phyloP scores from a whole-genome alignment of 2,888 invertebrate species.

The Agrochola circellaris region DNA sequence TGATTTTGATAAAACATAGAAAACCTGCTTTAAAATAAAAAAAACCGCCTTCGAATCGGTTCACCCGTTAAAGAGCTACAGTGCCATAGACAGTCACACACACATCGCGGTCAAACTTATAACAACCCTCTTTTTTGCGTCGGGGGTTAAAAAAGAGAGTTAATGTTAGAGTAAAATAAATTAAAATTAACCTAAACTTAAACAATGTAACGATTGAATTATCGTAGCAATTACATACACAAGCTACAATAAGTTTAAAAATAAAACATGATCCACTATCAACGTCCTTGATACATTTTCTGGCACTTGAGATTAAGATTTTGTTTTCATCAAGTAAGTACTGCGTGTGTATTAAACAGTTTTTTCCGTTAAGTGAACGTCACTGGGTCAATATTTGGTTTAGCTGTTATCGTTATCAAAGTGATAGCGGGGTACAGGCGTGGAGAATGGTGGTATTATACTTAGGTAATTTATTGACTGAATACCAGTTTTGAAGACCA shows the following conservation, averaged over 20 bases:
- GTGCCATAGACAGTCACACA: too few species aligned
- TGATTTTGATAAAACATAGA: too few species aligned
- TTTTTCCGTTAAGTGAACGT: constrained; percentile 74
- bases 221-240: not conserved
- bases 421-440: constrained; percentile 68
- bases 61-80: too few species aligned
- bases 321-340: constrained; percentile 67
- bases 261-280: constrained; percentile 11
- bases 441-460: constrained; percentile 24
- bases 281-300: constrained; percentile 80
- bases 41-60: too few species aligned
- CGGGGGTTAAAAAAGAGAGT: too few species aligned
- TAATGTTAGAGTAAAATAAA: too few species aligned
- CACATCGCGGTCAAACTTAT: too few species aligned
- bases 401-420: constrained; percentile 78
- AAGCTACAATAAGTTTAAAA: constrained; percentile 7
- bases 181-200: not conserved
- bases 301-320: constrained; percentile 71
- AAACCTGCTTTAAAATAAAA: too few species aligned
- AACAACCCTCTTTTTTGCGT: too few species aligned
- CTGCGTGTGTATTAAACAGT: constrained; percentile 48
- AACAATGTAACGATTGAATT: not conserved
- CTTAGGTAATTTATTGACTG: not conserved
- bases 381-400: constrained; percentile 83
- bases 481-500: not conserved